Conservation (phyloP, 2,888 invertebrate genomes). For the Monoplex corrugatus region DNA sequence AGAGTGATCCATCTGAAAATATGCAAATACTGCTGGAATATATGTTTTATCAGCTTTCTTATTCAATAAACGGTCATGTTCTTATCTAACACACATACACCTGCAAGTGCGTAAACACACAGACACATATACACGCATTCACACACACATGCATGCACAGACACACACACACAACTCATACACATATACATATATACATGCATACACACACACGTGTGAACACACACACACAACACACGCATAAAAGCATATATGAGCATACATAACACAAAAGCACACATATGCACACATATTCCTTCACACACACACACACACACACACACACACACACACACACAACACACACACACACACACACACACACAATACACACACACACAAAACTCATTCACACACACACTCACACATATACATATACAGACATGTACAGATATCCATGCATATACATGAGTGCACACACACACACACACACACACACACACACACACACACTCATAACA, state of each 20-base stretch:
- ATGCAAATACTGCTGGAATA: no score
- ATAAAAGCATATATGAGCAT: no score
- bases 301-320: background rate
- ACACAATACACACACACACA: background rate
- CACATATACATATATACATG: no score
- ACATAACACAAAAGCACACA: no score
- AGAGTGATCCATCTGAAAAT: no score
- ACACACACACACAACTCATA: no score
- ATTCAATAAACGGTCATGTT: no score
- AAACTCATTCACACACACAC: no score
- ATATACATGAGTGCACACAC: background rate
- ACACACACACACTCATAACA: background rate
- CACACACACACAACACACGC: background rate
- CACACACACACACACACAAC: background rate
- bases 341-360: background rate
- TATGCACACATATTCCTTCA: background rate
- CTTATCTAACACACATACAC: slow-evolving; percentile 7
- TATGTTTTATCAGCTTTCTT: no score
- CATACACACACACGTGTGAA: background rate
- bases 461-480: background rate
- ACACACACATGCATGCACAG: background rate
- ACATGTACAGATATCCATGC: background rate
- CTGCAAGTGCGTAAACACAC: background rate
- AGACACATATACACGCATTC: background rate
- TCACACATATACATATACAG: background rate